These are phyloP conservation scores for Martes martes DNA, from an alignment of 2,113 vertebrate species.

Conservation along the genomic window DNA sequence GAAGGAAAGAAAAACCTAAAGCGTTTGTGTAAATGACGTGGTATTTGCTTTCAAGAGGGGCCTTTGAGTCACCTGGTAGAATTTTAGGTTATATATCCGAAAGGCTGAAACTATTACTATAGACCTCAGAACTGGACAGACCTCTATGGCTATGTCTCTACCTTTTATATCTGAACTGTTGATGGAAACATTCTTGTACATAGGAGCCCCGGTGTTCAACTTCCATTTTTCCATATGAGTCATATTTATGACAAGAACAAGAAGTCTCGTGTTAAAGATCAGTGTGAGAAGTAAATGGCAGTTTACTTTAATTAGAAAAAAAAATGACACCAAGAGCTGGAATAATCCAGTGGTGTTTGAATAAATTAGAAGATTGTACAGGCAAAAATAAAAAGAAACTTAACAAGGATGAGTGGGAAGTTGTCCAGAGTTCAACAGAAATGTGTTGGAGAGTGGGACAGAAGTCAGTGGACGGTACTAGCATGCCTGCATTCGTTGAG, in stretches of 20 bases:
- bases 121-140: rapidly evolving
- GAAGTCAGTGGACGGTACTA: background rate
- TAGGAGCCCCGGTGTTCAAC: slow-evolving; percentile 65
- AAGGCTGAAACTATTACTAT: slow-evolving; percentile 4
- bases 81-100: slow-evolving; percentile 21
- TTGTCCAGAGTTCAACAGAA: slow-evolving; percentile 68
- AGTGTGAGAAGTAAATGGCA: slow-evolving; percentile 69
- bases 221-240: slow-evolving; percentile 49
- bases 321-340: slow-evolving; percentile 76
- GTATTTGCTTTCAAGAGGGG: slow-evolving; percentile 53
- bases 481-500: background rate
- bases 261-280: slow-evolving; percentile 76
- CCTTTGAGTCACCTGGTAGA: slow-evolving; percentile 31
- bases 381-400: slow-evolving; percentile 80
- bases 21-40: background rate
- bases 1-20: background rate
- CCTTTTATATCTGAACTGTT: background rate
- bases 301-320: slow-evolving; percentile 79
- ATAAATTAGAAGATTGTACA: slow-evolving; percentile 81
- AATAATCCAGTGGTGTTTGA: slow-evolving; percentile 81
- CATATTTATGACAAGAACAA: slow-evolving; percentile 73
- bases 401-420: slow-evolving; percentile 76
- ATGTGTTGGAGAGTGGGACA: background rate
- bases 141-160: background rate
- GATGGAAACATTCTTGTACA: slow-evolving; percentile 63